Percentiles rank a stretch among this genome's conserved stretches.
Evolutionary conservation across 2,113 vertebrate genomes (phyloP).

Genomic region (Clarias gariepinus): DNA sequence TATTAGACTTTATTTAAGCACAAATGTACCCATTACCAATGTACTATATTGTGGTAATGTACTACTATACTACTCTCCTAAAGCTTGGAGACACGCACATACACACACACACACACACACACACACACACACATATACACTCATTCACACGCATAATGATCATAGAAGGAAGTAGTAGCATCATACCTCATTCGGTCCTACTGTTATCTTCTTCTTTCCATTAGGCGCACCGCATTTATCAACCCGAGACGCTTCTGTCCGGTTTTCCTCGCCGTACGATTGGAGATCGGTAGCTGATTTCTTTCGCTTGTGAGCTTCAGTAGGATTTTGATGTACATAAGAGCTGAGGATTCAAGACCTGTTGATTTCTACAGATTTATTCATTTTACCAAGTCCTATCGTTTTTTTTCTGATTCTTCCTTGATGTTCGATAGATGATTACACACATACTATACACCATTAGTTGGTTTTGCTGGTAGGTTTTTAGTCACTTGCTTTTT

Average conservation of each 20-base stretch:
- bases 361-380: constrained; percentile 48
- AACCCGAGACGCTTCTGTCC: not conserved
- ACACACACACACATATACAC: not conserved
- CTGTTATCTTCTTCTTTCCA: constrained; percentile 20
- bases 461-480: constrained; percentile 48
- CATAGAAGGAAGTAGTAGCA: constrained; percentile 31
- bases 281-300: constrained; percentile 30
- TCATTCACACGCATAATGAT: not conserved
- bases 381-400: constrained; percentile 43
- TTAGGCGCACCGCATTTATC: not conserved
- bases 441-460: constrained; percentile 49
- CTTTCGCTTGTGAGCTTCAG: constrained; percentile 23
- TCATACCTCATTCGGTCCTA: constrained; percentile 45
- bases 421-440: constrained; percentile 53
- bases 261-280: constrained; percentile 11
- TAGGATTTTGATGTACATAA: constrained; percentile 50
- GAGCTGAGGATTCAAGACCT: constrained; percentile 39
- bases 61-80: constrained; percentile 42
- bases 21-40: constrained; percentile 46
- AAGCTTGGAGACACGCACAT: constrained; percentile 30
- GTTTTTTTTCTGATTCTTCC: constrained; percentile 46
- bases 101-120: not conserved
- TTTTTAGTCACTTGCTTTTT: constrained; percentile 52
- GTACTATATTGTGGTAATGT: constrained; percentile 41
- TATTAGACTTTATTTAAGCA: constrained; percentile 48